Base-by-base conservation (phyloP, 2,113 vertebrate species). In the Rhynchopsitta pachyrhyncha region DNA sequence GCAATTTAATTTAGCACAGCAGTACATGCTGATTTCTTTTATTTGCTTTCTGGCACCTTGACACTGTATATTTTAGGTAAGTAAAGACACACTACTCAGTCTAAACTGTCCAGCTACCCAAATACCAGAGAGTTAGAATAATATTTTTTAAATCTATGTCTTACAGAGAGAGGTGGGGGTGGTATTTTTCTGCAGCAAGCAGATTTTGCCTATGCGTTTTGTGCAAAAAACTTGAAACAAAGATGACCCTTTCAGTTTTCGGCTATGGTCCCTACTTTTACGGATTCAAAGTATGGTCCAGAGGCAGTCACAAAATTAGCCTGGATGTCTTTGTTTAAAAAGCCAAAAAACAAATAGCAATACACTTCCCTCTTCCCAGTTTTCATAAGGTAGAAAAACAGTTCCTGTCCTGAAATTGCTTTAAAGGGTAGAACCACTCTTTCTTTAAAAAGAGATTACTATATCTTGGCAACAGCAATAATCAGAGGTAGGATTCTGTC, bases 301-400 rank as follows among this genome's bases (percentile, higher is more conserved):
- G 91, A 81, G 91, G 55, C 31, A 67, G 39, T 71, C 70, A 59
- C 8, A 90, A 76, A 64, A 64, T 59, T 62, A 73, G 64, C 78
- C 69, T 80, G 10, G 1, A 2, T 60, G 41, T 52, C 24, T 76
- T 11, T 33, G 8, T 50, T 82, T 39, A 60, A 86, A 76, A 82
- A 35, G 2, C 3, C 1, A 19, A 68, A 86, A 78, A 81, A 0
- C 2, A 84, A 71, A 37, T 3, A 84, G 7, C 11, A 81, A 37
- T 9, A 22, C 13, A 23, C 50, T 23, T 33, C 23, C 24, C 23
- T 70, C 18, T 46, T 20, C 64, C 17, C 27, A 82, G 22, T 64
- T 88, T 93, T 85, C 83, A 94, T 76, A 97, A 92, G 57, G 33
- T 95, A n/a, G 57, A 80, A 93, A 95, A 86, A 73, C 39, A 92